Evolutionary conservation across 2,113 vertebrate genomes (phyloP).

Genomic region (Coracopsis vasa): DNA sequence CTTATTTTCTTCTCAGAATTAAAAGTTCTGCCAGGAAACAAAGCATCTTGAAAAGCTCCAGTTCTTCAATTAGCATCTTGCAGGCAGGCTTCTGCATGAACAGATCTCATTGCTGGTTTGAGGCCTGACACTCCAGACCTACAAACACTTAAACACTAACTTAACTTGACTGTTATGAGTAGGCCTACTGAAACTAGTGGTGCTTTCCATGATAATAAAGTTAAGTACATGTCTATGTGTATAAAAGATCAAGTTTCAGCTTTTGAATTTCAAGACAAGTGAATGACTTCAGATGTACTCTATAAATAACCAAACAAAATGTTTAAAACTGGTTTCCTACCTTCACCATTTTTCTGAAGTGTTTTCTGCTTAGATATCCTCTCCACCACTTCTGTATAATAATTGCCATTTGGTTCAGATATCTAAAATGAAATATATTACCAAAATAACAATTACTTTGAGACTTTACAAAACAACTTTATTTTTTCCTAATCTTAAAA

Average conservation of each 20-base stretch:
- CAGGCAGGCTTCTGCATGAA: neutral
- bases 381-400: constrained; percentile 91
- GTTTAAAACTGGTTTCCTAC: constrained; percentile 70
- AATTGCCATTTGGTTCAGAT: constrained; percentile 78
- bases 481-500: neutral
- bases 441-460: neutral
- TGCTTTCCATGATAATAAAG: neutral
- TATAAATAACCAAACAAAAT: neutral
- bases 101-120: neutral
- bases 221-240: neutral
- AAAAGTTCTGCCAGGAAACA: neutral
- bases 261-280: neutral
- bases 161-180: neutral
- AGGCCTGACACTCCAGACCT: neutral
- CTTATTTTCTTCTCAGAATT: constrained; percentile 41
- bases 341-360: constrained; percentile 82
- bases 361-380: constrained; percentile 82
- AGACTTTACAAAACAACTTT: neutral
- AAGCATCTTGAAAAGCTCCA: neutral
- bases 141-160: neutral
- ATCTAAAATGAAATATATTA: constrained; percentile 75
- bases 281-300: neutral
- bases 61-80: neutral
- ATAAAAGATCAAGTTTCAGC: neutral
- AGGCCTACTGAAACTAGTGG: neutral